Evolutionary conservation across 2,113 vertebrate genomes (phyloP), one percentile per base, ranked within the genome.

Genomic region (Nymphicus hollandicus): DNA sequence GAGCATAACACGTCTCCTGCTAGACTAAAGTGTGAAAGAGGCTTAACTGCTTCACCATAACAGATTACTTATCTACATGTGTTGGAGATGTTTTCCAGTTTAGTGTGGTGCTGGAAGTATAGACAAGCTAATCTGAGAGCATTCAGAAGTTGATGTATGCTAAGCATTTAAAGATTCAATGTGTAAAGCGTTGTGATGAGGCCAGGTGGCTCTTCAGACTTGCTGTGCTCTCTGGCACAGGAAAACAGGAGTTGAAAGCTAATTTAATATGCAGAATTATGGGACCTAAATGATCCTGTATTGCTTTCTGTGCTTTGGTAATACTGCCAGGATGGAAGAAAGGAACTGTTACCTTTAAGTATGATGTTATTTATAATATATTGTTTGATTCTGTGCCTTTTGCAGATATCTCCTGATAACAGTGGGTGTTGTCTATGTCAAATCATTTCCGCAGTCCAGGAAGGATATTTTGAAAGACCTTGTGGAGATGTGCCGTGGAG

Each of bases 401-500:
- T 87, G 12, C 96, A 99, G 99, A 82, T 99, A 99, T 86, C 98
- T 99, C 83, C 97, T 99, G 60, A 99, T 99, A 96, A 99, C 99
- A 29, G 99, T 99, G 86, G 99, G 99, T 24, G 99, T 99, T 93
- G 99, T 99, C 53, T 99, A 99, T 46, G 99, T 99, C 60, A 99
- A 99, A 39, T 99, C 99, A 69, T 99, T 99, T 98, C 99, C 99
- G n/a, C 99, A 99, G 97, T 99, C 99, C 70, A 98, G 99, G 37
- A 99, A 99, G 81, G 99, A 99, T 92, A 99, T 99, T 81, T 96
- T 99, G 89, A 99, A 99, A 98, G 99, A 99, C 95, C 96, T 99
- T 96, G 99, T 99, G n/a, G 99, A 99, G 97, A 99, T 99, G 99
- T 99, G 99, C 52, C 99, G 99, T 17, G 99, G 99, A 16, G 99